Percentiles rank a stretch among this genome's conserved stretches.
Conservation (phyloP, 2,888 invertebrate genomes). For the Hyppa rectilinea region DNA sequence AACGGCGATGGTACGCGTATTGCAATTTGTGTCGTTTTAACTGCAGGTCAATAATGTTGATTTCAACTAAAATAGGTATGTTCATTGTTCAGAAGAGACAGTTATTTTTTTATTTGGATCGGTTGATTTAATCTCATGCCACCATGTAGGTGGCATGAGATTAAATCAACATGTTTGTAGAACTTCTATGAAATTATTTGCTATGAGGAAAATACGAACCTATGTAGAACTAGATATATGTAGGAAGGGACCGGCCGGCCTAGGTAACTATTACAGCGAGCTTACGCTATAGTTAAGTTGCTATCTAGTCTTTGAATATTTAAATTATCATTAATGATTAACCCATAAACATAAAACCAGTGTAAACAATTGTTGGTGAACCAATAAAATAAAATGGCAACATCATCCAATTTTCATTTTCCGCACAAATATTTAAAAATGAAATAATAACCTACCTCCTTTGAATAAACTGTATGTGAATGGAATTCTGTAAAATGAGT, state of each 20-base stretch:
- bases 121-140: slow-evolving; percentile 26
- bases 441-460: not conserved
- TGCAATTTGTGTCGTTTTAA: slow-evolving; percentile 33
- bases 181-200: not conserved
- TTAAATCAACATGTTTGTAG: not conserved
- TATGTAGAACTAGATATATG: not conserved
- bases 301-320: not conserved
- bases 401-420: not conserved
- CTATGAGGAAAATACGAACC: slow-evolving; percentile 9
- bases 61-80: slow-evolving; percentile 37
- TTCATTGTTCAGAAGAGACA: slow-evolving; percentile 58
- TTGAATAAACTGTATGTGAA: not conserved
- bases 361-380: no score
- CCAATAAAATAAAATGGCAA: no score
- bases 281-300: not conserved
- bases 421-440: not conserved
- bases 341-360: no score
- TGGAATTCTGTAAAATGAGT: slow-evolving; percentile 11
- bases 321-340: no score
- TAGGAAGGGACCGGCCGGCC: not conserved
- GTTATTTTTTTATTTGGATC: slow-evolving; percentile 43
- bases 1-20: slow-evolving; percentile 48
- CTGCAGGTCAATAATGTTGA: slow-evolving; percentile 28
- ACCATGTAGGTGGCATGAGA: no score
- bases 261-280: not conserved